Conservation (phyloP, 2,113 vertebrate genomes). For the Eleginops maclovinus region DNA sequence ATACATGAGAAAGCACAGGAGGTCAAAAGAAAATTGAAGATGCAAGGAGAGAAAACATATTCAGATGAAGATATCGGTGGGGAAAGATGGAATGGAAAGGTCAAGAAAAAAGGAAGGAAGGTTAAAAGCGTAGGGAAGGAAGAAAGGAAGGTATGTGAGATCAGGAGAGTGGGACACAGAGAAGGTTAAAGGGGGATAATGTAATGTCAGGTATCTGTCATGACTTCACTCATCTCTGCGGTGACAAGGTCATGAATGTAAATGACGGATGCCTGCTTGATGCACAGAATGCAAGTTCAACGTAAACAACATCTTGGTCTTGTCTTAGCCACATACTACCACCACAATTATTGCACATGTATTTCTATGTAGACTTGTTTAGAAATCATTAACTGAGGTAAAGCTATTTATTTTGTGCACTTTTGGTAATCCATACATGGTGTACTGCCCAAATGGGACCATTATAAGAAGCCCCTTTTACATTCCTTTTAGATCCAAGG, state of each 20-base stretch:
- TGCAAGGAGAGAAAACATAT: slow-evolving; percentile 48
- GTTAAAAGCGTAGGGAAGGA: slow-evolving; percentile 66
- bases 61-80: slow-evolving; percentile 27
- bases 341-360: slow-evolving; percentile 7
- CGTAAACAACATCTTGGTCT: slow-evolving; percentile 55
- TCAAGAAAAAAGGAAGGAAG: slow-evolving; percentile 59
- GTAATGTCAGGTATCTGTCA: slow-evolving; percentile 79
- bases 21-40: slow-evolving; percentile 7
- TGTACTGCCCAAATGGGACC: background rate
- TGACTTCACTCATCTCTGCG: slow-evolving; percentile 74
- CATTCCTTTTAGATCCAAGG: background rate
- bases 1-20: background rate
- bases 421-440: background rate
- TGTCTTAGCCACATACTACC: background rate
- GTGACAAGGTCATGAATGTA: slow-evolving; percentile 80
- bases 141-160: slow-evolving; percentile 45
- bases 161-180: slow-evolving; percentile 40
- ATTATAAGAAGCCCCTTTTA: background rate
- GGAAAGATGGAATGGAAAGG: slow-evolving; percentile 47
- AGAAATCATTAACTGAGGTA: background rate
- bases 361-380: background rate
- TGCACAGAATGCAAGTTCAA: slow-evolving; percentile 58
- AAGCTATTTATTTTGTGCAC: background rate
- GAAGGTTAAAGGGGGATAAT: slow-evolving; percentile 79
- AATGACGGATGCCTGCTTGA: slow-evolving; percentile 70